phyloP scores from a whole-genome alignment of 2,113 vertebrate species.

The Cyprinodon brontotheroides region DNA sequence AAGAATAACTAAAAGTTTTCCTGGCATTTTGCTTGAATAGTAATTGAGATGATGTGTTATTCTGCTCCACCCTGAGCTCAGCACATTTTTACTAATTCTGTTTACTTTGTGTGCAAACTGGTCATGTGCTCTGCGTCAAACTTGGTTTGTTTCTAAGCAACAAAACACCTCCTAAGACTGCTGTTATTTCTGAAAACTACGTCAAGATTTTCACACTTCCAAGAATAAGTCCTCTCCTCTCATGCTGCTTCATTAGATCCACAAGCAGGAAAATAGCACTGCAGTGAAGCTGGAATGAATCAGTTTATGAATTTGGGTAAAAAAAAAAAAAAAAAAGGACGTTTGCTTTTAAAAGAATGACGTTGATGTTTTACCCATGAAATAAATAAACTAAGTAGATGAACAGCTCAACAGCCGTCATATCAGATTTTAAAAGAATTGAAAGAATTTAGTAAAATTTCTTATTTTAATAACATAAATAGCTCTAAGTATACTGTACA shows the following conservation, averaged over 20 bases:
- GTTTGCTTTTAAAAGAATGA: not conserved
- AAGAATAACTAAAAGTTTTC: not conserved
- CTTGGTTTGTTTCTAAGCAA: constrained; percentile 79
- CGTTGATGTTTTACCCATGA: not conserved
- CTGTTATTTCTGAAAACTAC: constrained; percentile 80
- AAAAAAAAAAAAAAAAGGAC: not conserved
- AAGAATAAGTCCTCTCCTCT: constrained; percentile 63
- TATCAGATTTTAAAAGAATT: not conserved
- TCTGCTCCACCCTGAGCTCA: not conserved
- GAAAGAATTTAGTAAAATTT: not conserved
- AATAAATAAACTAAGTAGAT: not conserved
- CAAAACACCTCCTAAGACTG: constrained; percentile 63
- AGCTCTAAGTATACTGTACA: not conserved
- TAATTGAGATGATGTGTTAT: constrained; percentile 5
- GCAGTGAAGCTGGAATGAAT: constrained; percentile 14
- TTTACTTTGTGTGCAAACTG: constrained; percentile 51
- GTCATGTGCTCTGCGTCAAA: constrained; percentile 47
- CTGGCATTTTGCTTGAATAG: not conserved
- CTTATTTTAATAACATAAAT: not conserved
- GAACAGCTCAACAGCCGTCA: not conserved
- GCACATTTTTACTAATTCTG: constrained; percentile 15
- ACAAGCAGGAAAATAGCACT: constrained; percentile 16
- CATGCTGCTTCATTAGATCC: constrained; percentile 53
- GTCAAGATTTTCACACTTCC: constrained; percentile 77
- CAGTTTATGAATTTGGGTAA: not conserved